Evolutionary conservation across 2,888 invertebrate species (phyloP), one percentile per base, ranked within the genome.

Genomic region (Platycheirus rosarum): DNA sequence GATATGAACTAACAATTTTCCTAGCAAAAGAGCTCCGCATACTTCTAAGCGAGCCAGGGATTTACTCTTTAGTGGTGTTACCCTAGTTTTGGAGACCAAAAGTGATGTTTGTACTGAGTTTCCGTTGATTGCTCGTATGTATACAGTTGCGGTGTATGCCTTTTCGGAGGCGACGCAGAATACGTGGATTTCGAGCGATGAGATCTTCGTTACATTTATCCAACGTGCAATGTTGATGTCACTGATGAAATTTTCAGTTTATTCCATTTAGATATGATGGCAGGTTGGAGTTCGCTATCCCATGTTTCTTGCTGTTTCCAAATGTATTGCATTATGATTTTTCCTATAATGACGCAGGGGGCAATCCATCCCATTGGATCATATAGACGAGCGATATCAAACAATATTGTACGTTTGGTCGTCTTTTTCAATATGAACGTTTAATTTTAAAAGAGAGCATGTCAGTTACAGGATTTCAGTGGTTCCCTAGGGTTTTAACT

Each of bases 11-110:
- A 35, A 35, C n/a, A 35, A 35, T 35, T 35, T 8, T 4, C n/a
- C 23, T 23, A 35, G n/a, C 35, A 35, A 11, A 11, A 35, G 11
- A 11, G 35, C 35, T 11, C 35, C 35, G 11, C 11, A 35, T 11
- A 35, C 1, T n/a, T 87, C 85, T 5, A 87, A 66, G 5, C 86
- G 29, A 18, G 71, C 57, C 5, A 74, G 7, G 4, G 69, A 74
- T 16, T 74, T 53, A 8, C 9, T 63, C 26, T 74, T 68, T 2
- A 79, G 26, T 3, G 49, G 79, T 32, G 63, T 46, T 11, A 60
- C 68, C 23, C 65, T 75, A 16, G 68, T 75, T 51, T 68, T 75
- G 2, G 68, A 44, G 3, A 60, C 11, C 7, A 2, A 16, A 5
- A 4, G 13, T 29, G 35, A 35, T 11, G 35, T 35, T 35, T 35